Evolutionary conservation across 1,140 invertebrate genomes (phyloP).

Genomic region (Melipona quadrifasciata): DNA sequence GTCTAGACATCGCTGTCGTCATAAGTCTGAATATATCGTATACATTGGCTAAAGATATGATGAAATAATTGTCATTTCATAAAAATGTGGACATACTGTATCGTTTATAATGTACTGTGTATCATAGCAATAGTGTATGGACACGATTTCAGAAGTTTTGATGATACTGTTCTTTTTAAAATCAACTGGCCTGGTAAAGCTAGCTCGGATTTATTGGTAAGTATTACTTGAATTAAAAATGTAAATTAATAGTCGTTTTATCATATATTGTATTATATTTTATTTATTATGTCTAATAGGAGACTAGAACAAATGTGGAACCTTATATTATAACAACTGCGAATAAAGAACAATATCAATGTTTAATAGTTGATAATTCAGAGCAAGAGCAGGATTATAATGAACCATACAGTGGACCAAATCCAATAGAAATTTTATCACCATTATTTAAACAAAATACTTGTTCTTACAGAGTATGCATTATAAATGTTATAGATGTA

Average conservation of each 20-base stretch:
- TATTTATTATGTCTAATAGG: constrained; percentile 69
- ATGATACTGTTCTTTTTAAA: constrained; percentile 91
- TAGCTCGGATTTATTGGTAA: constrained; percentile 80
- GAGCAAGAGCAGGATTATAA: constrained; percentile 83
- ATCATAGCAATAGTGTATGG: constrained; percentile 51
- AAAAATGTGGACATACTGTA: constrained; percentile 62
- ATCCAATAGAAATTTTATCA: constrained; percentile 89
- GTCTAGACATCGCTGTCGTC: background rate
- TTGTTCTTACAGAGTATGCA: constrained; percentile 90
- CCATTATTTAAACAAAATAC: constrained; percentile 88
- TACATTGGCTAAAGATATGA: constrained; percentile 41
- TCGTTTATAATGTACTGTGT: constrained; percentile 53
- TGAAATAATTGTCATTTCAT: constrained; percentile 39
- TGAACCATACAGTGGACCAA: constrained; percentile 86
- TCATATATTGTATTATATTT: background rate
- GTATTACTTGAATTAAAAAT: constrained; percentile 43
- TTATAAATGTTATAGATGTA: constrained; percentile 15
- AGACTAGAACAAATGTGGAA: constrained; percentile 81
- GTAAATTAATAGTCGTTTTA: background rate
- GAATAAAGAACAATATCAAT: constrained; percentile 88
- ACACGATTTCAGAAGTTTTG: constrained; percentile 88
- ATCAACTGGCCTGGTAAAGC: constrained; percentile 90
- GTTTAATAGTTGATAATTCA: constrained; percentile 87
- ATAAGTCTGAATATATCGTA: background rate
- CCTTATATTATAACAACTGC: constrained; percentile 84